Conservation (phyloP, 2,797 vertebrate species). For the Pagetopsis macropterus region DNA sequence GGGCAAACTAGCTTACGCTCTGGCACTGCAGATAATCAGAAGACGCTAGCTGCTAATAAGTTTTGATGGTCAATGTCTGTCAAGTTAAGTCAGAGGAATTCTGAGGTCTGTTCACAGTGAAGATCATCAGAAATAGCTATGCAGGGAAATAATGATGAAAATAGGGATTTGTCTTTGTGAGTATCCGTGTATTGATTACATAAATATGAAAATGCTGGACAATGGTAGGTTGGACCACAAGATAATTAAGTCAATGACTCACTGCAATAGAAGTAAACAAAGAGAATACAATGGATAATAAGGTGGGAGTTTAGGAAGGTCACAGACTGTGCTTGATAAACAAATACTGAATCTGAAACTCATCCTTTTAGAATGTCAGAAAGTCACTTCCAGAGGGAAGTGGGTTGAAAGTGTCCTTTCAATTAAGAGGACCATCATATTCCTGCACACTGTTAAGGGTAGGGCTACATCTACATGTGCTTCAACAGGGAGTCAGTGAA, state of each 20-base stretch:
- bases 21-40: slow-evolving; percentile 13
- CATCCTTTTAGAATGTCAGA: slow-evolving; percentile 28
- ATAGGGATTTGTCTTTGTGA: slow-evolving; percentile 11
- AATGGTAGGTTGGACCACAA: slow-evolving; percentile 11
- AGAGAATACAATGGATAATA: slow-evolving; percentile 25
- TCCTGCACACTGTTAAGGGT: slow-evolving; percentile 30
- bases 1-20: slow-evolving; percentile 27
- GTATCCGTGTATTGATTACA: slow-evolving; percentile 1
- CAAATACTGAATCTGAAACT: slow-evolving; percentile 12
- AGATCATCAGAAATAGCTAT: slow-evolving; percentile 6
- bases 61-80: slow-evolving; percentile 29
- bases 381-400: slow-evolving; percentile 28
- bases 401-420: slow-evolving; percentile 41
- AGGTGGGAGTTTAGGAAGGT: slow-evolving; percentile 6
- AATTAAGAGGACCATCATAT: slow-evolving; percentile 47
- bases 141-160: background rate
- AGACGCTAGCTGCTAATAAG: slow-evolving; percentile 26
- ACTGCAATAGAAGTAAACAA: slow-evolving; percentile 33
- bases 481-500: slow-evolving; percentile 31
- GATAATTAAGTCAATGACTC: slow-evolving; percentile 28
- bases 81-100: slow-evolving; percentile 23
- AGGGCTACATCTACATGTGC: slow-evolving; percentile 14
- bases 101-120: slow-evolving; percentile 10
- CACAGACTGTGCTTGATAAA: slow-evolving; percentile 29
- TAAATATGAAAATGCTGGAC: slow-evolving; percentile 2